Evolutionary conservation across 2,888 invertebrate species (phyloP).

Genomic region (Baccha elongata): DNA sequence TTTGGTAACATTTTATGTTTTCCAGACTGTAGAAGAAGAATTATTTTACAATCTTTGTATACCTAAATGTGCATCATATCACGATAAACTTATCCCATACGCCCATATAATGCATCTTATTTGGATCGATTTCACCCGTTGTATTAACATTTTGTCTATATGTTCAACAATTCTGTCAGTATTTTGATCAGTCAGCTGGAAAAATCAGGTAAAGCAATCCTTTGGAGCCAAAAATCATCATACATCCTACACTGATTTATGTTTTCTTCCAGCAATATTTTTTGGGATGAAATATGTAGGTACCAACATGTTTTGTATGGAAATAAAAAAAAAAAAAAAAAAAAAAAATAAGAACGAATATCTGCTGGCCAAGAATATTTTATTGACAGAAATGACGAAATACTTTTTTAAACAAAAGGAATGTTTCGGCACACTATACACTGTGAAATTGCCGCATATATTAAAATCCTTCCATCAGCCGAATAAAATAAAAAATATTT

Average conservation of each 20-base stretch:
- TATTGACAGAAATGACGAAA: background rate
- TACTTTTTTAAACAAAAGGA: conserved; percentile 9
- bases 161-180: conserved; percentile 1
- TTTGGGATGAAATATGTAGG: background rate
- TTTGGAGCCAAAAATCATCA: background rate
- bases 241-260: conserved; percentile 7
- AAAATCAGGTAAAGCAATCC: background rate
- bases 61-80: background rate
- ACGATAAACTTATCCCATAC: background rate
- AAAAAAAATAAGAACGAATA: no score
- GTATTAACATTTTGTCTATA: conserved; percentile 1
- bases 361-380: no score
- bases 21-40: background rate
- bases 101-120: conserved; percentile 8
- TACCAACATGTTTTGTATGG: conserved; percentile 13
- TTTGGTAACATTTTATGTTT: no score
- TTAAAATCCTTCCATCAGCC: conserved; percentile 20
- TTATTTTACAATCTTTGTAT: conserved; percentile 6
- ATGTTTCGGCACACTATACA: conserved; percentile 15
- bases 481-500: conserved; percentile 22
- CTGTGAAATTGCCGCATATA: background rate
- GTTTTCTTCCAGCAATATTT: conserved; percentile 1
- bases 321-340: no score
- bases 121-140: background rate
- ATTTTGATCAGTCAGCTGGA: background rate